Percentiles rank a stretch among this genome's conserved stretches.
Conservation (phyloP, 1,140 invertebrate genomes). For the Doryteuthis pealeii region DNA sequence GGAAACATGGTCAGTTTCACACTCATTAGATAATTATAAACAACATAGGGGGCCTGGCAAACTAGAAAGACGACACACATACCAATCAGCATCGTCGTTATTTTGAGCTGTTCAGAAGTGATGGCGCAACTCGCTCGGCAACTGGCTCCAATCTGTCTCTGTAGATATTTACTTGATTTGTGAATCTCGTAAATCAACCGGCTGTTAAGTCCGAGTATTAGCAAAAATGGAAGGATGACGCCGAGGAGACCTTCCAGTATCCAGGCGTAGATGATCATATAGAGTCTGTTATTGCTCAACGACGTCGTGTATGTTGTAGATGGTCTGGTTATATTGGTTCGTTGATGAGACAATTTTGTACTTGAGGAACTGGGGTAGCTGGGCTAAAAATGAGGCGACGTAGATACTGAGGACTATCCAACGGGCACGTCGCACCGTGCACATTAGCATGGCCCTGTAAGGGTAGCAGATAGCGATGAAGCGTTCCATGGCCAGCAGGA, state of each 20-base stretch:
- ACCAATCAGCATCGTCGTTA: conserved; percentile 74
- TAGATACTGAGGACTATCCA: conserved; percentile 67
- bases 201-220: conserved; percentile 72
- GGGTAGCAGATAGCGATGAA: conserved; percentile 79
- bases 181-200: conserved; percentile 71
- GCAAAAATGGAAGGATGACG: conserved; percentile 67
- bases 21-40: conserved; percentile 61
- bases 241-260: conserved; percentile 68
- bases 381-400: conserved; percentile 66
- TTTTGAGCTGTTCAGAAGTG: conserved; percentile 69
- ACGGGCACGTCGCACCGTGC: conserved; percentile 66
- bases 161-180: conserved; percentile 50
- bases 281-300: conserved; percentile 61
- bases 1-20: not conserved
- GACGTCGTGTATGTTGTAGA: conserved; percentile 19
- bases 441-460: conserved; percentile 67
- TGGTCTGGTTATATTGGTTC: conserved; percentile 13
- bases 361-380: conserved; percentile 52
- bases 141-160: conserved; percentile 45
- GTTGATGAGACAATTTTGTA: conserved; percentile 18
- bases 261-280: conserved; percentile 68
- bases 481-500: conserved; percentile 75
- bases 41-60: conserved; percentile 68
- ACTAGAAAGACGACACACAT: conserved; percentile 74
- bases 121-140: conserved; percentile 49